Evolutionary conservation across 2,888 invertebrate species (phyloP).

Genomic region (Drosophila mimetica): DNA sequence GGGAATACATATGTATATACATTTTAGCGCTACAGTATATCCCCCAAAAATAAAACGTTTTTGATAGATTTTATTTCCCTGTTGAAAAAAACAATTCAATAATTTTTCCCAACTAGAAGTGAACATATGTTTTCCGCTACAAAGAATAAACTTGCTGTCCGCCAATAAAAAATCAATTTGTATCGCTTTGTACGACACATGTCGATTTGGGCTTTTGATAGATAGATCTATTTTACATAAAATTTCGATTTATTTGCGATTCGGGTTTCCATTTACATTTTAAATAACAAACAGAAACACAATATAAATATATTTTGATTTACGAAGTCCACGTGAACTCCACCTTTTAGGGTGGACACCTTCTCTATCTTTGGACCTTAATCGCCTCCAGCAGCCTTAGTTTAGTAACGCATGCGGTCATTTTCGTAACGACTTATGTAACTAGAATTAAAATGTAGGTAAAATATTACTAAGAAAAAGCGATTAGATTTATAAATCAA

Average conservation of each 20-base stretch:
- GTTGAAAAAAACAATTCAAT: too few relatives aligned
- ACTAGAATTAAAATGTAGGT: slow-evolving; percentile 45
- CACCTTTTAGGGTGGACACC: neutral
- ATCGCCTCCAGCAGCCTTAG: neutral
- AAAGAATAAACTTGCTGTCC: too few relatives aligned
- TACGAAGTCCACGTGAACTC: neutral
- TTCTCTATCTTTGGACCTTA: neutral
- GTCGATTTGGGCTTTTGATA: neutral
- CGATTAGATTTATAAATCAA: neutral
- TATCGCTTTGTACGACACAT: neutral
- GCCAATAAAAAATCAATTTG: neutral
- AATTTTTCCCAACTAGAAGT: too few relatives aligned
- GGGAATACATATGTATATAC: too few relatives aligned
- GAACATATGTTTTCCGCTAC: too few relatives aligned
- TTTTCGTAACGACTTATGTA: slow-evolving; percentile 55
- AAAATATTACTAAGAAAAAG: neutral
- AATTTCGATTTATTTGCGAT: slow-evolving; percentile 23
- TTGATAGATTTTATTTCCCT: too few relatives aligned
- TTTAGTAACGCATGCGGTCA: slow-evolving; percentile 59
- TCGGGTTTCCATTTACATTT: slow-evolving; percentile 12
- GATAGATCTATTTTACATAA: slow-evolving; percentile 1
- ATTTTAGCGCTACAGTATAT: too few relatives aligned
- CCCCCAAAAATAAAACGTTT: too few relatives aligned
- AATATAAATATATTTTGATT: slow-evolving; percentile 4
- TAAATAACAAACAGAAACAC: slow-evolving; percentile 15